These are phyloP conservation scores for Dolichomitus sp. DNA, from an alignment of 2,888 invertebrate genomes.

Conservation along the genomic window DNA sequence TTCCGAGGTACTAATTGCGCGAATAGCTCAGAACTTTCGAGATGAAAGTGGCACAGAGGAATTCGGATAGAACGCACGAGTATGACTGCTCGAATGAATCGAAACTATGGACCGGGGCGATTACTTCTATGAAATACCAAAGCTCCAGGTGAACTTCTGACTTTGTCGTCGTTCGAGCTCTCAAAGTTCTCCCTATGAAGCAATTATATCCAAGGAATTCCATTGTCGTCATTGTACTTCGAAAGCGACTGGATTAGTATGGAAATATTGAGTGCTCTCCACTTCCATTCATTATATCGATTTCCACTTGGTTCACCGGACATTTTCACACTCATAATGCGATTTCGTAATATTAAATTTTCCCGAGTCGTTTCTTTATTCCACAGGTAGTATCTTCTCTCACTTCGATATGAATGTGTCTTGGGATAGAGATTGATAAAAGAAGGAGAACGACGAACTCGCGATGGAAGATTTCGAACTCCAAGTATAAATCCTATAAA, in stretches of 20 bases:
- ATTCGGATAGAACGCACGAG: conserved; percentile 33
- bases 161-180: conserved; percentile 17
- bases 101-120: conserved; percentile 63
- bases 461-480: background rate
- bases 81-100: conserved; percentile 62
- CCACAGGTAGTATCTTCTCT: conserved; percentile 51
- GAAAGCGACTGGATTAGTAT: conserved; percentile 53
- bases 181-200: conserved; percentile 14
- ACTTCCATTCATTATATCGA: conserved; percentile 45
- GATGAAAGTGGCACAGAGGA: conserved; percentile 65
- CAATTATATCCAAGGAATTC: conserved; percentile 53
- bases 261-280: conserved; percentile 41
- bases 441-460: conserved; percentile 13
- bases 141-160: conserved; percentile 32
- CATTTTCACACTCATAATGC: conserved; percentile 53
- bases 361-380: conserved; percentile 55
- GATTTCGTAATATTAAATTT: conserved; percentile 62
- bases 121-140: conserved; percentile 67
- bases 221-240: conserved; percentile 62
- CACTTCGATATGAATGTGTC: conserved; percentile 24
- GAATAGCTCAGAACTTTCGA: conserved; percentile 43
- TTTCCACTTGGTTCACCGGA: conserved; percentile 16
- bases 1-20: conserved; percentile 16
- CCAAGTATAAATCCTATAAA: conserved; percentile 58
- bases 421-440: conserved; percentile 5